Base-by-base conservation (phyloP, 2,888 invertebrate species). In the Brachyptera putata region DNA sequence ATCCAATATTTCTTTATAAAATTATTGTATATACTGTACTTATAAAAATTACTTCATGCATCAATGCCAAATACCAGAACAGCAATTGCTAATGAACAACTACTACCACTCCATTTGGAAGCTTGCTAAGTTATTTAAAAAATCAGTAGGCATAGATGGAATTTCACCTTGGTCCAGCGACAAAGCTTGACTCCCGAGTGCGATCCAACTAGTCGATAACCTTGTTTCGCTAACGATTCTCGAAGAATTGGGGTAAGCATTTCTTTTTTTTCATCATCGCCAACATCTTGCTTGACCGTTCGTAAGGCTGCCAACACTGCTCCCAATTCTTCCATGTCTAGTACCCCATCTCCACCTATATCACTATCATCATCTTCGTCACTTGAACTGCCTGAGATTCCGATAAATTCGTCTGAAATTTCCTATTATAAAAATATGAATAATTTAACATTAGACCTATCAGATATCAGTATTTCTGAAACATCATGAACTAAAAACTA, bases 101-200 rank as follows among this genome's bases (percentile, higher is more conserved):
- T n/a, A n/a, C n/a, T n/a, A n/a, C n/a, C n/a, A n/a, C n/a, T n/a
- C n/a, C n/a, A n/a, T n/a, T n/a, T n/a, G n/a, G n/a, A n/a, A n/a
- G n/a, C n/a, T n/a, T n/a, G n/a, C n/a, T n/a, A n/a, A n/a, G n/a
- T n/a, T n/a, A n/a, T n/a, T n/a, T n/a, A n/a, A n/a, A n/a, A n/a
- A n/a, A n/a, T n/a, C n/a, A n/a, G n/a, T n/a, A n/a, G n/a, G n/a
- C n/a, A n/a, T n/a, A n/a, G n/a, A n/a, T n/a, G n/a, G n/a, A n/a
- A n/a, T n/a, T n/a, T 18, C 9, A 78, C 78, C 72, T 82, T 82
- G 1, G 81, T 82, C 82, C 82, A 82, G 5, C 82, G 72, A 67
- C 82, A 82, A 37, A 82, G 69, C 69, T 82, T 82, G 4, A 82
- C 82, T 13, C 80, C 82, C 1, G 81, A 82, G 69, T 82, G 82